Base-by-base conservation (phyloP, 2,888 invertebrate species). In the Ennomos fuscantarius region DNA sequence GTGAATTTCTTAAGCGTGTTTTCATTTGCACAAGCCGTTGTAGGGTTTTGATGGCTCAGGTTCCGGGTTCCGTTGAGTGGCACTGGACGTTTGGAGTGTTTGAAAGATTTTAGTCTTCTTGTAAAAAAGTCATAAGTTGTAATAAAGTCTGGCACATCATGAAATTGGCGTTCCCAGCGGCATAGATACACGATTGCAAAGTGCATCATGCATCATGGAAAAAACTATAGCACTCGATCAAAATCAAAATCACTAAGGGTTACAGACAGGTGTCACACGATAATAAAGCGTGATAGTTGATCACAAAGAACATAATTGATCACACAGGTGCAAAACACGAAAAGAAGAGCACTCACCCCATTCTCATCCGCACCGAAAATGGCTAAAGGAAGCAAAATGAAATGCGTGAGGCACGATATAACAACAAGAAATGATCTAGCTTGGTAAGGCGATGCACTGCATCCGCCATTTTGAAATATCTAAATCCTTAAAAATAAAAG, bases 321-420 rank as follows among this genome's bases (percentile, higher is more conserved):
- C 68, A 71, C 66, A 61, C 59, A 59, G 52, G 66, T 67, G 35
- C 12, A 48, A 69, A 67, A 55, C 60, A 72, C 73, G 69, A 61
- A 53, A 65, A 55, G 58, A 66, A 60, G 52, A 63, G 74, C 81
- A 77, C 76, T 5, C 24, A 24, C 6, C 36, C 42, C 67, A 70
- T 69, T 78, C 69, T 73, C 74, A 77, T 80, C 73, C 69, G 75
- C 81, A 81, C 74, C 64, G 68, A 73, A 71, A 59, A 35, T 53
- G 66, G 66, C 65, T 69, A 66, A 53, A 49, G 40, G 62, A 60
- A 66, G 66, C 56, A 57, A 67, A 54, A 60, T 58, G 47, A 61
- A 63, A 57, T 24, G 12, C 40, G 24, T 24, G 24, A 31, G 65
- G 65, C 60, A 58, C 57, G 47, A 31, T 31, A 62, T 61, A 41